Conservation (phyloP, 2,888 invertebrate genomes). For the Troilus luridus region DNA sequence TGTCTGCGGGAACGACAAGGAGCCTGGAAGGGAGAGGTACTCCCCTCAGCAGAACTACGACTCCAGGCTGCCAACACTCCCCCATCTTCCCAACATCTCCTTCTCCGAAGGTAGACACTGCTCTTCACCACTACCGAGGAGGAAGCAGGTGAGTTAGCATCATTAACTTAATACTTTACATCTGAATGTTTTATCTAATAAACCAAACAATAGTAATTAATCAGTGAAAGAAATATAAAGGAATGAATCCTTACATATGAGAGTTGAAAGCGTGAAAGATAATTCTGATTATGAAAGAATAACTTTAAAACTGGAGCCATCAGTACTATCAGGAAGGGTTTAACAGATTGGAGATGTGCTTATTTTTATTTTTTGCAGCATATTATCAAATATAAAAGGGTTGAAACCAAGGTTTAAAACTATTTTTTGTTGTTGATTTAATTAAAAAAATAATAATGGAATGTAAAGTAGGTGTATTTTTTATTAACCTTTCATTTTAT, state of each 20-base stretch:
- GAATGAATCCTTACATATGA: neutral
- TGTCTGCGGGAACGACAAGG: constrained; percentile 68
- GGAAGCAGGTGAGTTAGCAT: constrained; percentile 75
- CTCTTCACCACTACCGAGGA: constrained; percentile 84
- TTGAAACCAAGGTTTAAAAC: neutral
- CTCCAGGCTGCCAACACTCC: constrained; percentile 67
- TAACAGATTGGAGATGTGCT: no score
- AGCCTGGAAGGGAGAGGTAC: constrained; percentile 64
- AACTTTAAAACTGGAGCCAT: neutral
- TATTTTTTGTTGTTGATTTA: neutral
- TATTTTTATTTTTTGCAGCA: neutral
- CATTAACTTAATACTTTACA: neutral
- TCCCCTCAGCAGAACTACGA: constrained; percentile 59
- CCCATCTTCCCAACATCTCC: constrained; percentile 71
- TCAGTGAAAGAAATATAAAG: neutral
- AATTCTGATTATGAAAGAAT: neutral
- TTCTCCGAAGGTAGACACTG: constrained; percentile 73
- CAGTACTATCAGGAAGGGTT: no score
- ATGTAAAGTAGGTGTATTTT: neutral
- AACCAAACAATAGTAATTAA: neutral
- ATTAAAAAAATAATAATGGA: neutral
- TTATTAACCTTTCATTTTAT: neutral
- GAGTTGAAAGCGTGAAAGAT: neutral
- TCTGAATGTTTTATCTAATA: neutral
- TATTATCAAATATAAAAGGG: neutral